A percentile compares a stretch with the other conserved stretches of the same genome.
These are phyloP conservation scores for Xestobium rufovillosum DNA, from an alignment of 2,888 invertebrate species.

Conservation along the genomic window DNA sequence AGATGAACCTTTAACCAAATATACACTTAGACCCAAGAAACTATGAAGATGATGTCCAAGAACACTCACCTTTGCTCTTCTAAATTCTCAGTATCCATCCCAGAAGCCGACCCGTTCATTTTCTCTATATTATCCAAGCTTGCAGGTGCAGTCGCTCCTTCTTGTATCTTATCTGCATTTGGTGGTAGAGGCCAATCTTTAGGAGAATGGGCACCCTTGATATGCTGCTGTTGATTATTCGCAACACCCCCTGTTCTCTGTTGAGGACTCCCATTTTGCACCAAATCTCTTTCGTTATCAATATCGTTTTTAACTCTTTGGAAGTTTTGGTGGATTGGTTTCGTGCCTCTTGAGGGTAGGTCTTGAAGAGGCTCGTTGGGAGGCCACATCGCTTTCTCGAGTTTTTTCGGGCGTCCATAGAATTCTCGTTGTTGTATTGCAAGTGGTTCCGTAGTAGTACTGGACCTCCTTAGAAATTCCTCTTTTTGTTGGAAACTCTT, in stretches of 20 bases:
- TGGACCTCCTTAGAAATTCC: slow-evolving; percentile 74
- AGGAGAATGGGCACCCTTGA: slow-evolving; percentile 27
- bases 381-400: slow-evolving; percentile 50
- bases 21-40: too few species aligned
- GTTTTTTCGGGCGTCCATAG: slow-evolving; percentile 70
- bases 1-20: too few species aligned
- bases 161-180: slow-evolving; percentile 27
- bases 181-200: too few species aligned
- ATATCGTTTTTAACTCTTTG: slow-evolving; percentile 44
- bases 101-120: slow-evolving; percentile 20
- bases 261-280: slow-evolving; percentile 7
- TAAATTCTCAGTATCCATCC: slow-evolving; percentile 20
- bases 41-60: too few species aligned
- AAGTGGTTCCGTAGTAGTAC: slow-evolving; percentile 30
- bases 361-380: slow-evolving; percentile 34
- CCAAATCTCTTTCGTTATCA: slow-evolving; percentile 40
- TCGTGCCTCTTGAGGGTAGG: slow-evolving; percentile 45
- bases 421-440: slow-evolving; percentile 57
- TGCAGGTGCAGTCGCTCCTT: slow-evolving; percentile 29
- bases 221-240: slow-evolving; percentile 26
- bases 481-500: slow-evolving; percentile 86
- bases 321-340: slow-evolving; percentile 45
- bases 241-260: slow-evolving; percentile 8
- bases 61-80: slow-evolving; percentile 23
- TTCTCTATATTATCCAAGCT: slow-evolving; percentile 24